Base-by-base conservation (phyloP, 2,888 invertebrate species). In the Schrankia costaestrigalis region DNA sequence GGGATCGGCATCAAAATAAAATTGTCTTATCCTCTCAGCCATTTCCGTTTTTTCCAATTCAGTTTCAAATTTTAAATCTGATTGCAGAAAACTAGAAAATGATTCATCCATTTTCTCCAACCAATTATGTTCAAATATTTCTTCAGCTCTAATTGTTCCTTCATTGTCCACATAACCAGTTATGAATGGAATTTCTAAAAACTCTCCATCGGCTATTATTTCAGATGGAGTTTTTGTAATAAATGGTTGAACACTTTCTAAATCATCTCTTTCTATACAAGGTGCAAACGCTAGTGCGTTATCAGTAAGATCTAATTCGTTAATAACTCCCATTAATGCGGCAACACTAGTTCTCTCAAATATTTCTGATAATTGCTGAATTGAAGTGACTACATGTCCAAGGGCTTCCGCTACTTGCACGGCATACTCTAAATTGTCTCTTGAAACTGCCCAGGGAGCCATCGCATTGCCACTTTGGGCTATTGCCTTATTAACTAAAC, bases 361-460 rank as follows among this genome's bases (percentile, higher is more conserved):
- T 1, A 77, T 43, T 27, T 69, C 56, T 3, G 82, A 78, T 3
- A 86, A 57, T 11, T 62, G 52, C 35, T 75, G 56, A 27, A 76
- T 57, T 30, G 57, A 57, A 8, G 64, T 66, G 10, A 81, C 44
- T 11, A 35, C 53, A 39, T 84, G 83, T 0, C 84, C 85, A 21
- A 86, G 66, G 23, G 69, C 76, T 64, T 80, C 73, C 18, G 82
- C 84, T 22, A 85, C 71, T 39, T 63, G 38, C 18, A 79, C 34
- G 2, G 87, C 82, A 41, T 76, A 74, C 42, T 63, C 49, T 8
- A 79, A 62, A 46, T 82, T 86, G 42, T 85, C 68, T 33, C 84
- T 64, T 17, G 80, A 64, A 0, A 86, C 81, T 34, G 87, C 82
- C 87, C 85, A 86, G 2, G 86, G 86, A 3, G 87, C 64, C 14